These are phyloP conservation scores for Fragum whitleyi DNA, from an alignment of 2,888 invertebrate genomes.

Conservation along the genomic window DNA sequence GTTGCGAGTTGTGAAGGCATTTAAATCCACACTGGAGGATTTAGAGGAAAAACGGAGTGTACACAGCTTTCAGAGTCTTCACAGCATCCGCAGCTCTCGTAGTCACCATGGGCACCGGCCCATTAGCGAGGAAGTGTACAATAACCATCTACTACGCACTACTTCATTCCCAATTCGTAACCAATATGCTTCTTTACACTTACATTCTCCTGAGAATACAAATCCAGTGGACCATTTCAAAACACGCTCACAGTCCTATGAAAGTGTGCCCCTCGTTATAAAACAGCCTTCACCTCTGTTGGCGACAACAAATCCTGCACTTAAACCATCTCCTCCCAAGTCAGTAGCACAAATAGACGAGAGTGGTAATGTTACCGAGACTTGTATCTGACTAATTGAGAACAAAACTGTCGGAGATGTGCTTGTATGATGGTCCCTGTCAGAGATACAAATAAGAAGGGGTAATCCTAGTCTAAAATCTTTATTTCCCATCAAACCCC, in stretches of 20 bases:
- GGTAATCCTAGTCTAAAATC: too few relatives aligned
- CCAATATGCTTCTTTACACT: slow-evolving; percentile 62
- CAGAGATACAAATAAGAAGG: not conserved
- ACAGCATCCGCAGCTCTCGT: slow-evolving; percentile 87
- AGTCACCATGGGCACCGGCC: slow-evolving; percentile 89
- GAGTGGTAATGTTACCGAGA: slow-evolving; percentile 72
- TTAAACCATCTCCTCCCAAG: slow-evolving; percentile 75
- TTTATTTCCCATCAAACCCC: too few relatives aligned
- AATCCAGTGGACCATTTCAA: slow-evolving; percentile 71
- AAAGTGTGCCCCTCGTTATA: slow-evolving; percentile 81
- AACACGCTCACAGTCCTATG: slow-evolving; percentile 83
- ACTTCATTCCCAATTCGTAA: slow-evolving; percentile 70
- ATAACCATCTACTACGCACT: slow-evolving; percentile 75
- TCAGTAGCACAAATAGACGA: slow-evolving; percentile 73
- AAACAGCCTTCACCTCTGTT: slow-evolving; percentile 77
- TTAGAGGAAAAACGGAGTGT: slow-evolving; percentile 99
- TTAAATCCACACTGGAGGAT: slow-evolving; percentile 99
- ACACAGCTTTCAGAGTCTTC: slow-evolving; percentile 90
- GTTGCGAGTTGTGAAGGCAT: slow-evolving; percentile 99
- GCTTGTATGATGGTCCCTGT: slow-evolving; percentile 3
- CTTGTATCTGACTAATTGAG: slow-evolving; percentile 72
- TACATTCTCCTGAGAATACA: slow-evolving; percentile 72
- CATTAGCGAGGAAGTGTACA: slow-evolving; percentile 75
- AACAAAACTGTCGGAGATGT: not conserved
- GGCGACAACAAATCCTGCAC: slow-evolving; percentile 76